Evolutionary conservation across 2,888 invertebrate species (phyloP).

Genomic region (Macaria liturata): DNA sequence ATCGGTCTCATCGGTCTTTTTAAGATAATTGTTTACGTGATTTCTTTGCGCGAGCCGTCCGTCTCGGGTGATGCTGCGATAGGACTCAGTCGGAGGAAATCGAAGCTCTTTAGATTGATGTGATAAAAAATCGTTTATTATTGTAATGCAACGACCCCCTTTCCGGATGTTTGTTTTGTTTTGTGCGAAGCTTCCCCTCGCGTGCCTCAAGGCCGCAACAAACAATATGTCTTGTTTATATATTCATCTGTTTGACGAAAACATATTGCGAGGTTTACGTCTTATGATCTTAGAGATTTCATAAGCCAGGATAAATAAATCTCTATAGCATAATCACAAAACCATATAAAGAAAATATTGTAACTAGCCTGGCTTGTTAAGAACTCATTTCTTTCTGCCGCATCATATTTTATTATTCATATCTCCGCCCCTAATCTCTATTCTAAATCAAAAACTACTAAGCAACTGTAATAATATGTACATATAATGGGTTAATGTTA

Average conservation of each 20-base stretch:
- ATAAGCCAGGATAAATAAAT: no score
- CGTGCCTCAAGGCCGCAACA: slow-evolving; percentile 3
- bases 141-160: slow-evolving; percentile 33
- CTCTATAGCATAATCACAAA: no score
- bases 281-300: background rate
- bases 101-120: slow-evolving; percentile 47
- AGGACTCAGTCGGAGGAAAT: slow-evolving; percentile 38
- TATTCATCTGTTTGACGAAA: background rate
- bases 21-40: slow-evolving; percentile 58
- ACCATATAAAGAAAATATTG: no score
- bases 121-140: slow-evolving; percentile 46
- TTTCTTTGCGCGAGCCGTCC: slow-evolving; percentile 46
- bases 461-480: no score
- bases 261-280: background rate
- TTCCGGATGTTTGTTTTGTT: slow-evolving; percentile 23
- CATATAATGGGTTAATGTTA: no score
- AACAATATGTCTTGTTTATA: slow-evolving; percentile 9
- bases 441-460: no score
- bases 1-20: slow-evolving; percentile 45
- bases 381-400: no score
- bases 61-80: slow-evolving; percentile 37
- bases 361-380: no score
- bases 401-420: no score
- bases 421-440: no score
- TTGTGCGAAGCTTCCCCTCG: slow-evolving; percentile 1